These are phyloP conservation scores for Petrocephalus zakoni DNA, from an alignment of 2,113 vertebrate species.

Conservation along the genomic window DNA sequence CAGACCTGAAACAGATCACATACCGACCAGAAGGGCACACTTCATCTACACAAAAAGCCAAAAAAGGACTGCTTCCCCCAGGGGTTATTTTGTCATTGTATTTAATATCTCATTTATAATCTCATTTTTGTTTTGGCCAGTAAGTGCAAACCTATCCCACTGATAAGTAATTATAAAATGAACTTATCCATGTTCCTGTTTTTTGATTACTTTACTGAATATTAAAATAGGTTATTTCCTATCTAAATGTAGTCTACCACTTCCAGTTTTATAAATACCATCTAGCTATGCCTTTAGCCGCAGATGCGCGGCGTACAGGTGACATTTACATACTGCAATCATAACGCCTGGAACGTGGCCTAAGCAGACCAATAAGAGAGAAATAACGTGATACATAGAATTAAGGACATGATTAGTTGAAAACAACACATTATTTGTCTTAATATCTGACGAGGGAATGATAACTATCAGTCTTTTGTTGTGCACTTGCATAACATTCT, in stretches of 20 bases:
- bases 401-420: background rate
- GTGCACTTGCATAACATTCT: background rate
- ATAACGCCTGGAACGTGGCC: background rate
- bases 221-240: background rate
- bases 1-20: conserved; percentile 21
- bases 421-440: background rate
- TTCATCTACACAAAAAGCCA: conserved; percentile 98
- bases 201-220: background rate
- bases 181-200: conserved; percentile 29
- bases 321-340: background rate
- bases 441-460: background rate
- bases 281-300: background rate
- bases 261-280: conserved; percentile 50
- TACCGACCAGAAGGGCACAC: conserved; percentile 89
- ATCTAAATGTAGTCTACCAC: conserved; percentile 53
- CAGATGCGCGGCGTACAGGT: background rate
- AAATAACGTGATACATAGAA: background rate
- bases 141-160: conserved; percentile 73
- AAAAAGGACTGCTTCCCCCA: conserved; percentile 81
- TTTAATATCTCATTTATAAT: conserved; percentile 58
- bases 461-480: background rate
- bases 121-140: conserved; percentile 64
- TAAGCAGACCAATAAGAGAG: background rate
- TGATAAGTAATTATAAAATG: conserved; percentile 37
- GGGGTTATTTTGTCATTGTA: conserved; percentile 52